A percentile compares a stretch with the other conserved stretches of the same genome.
phyloP scores from a whole-genome alignment of 2,797 vertebrate species.

The Anabas testudineus region DNA sequence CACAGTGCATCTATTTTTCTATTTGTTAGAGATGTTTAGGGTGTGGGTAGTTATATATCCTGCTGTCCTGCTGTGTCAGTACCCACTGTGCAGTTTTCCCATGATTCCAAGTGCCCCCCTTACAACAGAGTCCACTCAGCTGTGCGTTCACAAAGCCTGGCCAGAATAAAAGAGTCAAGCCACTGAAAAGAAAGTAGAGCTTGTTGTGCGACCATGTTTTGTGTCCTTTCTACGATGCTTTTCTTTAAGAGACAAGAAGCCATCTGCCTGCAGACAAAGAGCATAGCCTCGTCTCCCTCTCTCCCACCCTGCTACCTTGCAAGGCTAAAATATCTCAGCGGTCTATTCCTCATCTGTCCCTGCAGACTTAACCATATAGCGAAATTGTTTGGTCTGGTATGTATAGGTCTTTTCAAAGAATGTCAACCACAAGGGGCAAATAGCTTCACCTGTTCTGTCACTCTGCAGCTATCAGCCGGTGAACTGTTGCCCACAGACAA shows the following conservation, averaged over 20 bases:
- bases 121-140: conserved; percentile 71
- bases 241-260: conserved; percentile 84
- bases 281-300: conserved; percentile 28
- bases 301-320: conserved; percentile 15
- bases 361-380: conserved; percentile 51
- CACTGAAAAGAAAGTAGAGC: conserved; percentile 76
- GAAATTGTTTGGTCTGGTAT: conserved; percentile 60
- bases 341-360: conserved; percentile 64
- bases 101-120: conserved; percentile 56
- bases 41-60: conserved; percentile 45
- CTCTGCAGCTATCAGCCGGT: conserved; percentile 28
- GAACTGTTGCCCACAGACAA: conserved; percentile 26
- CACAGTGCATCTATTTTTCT: conserved; percentile 55
- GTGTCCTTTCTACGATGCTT: conserved; percentile 73
- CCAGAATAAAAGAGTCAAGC: conserved; percentile 72
- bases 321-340: conserved; percentile 71
- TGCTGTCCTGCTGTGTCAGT: conserved; percentile 55
- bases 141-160: conserved; percentile 71
- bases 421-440: conserved; percentile 59
- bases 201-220: conserved; percentile 80
- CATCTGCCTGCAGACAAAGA: conserved; percentile 88
- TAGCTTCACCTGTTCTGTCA: conserved; percentile 77
- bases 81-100: conserved; percentile 63
- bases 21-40: conserved; percentile 52
- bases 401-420: conserved; percentile 67